Evolutionary conservation across 2,113 vertebrate species (phyloP).

Genomic region (Thymallus thymallus): DNA sequence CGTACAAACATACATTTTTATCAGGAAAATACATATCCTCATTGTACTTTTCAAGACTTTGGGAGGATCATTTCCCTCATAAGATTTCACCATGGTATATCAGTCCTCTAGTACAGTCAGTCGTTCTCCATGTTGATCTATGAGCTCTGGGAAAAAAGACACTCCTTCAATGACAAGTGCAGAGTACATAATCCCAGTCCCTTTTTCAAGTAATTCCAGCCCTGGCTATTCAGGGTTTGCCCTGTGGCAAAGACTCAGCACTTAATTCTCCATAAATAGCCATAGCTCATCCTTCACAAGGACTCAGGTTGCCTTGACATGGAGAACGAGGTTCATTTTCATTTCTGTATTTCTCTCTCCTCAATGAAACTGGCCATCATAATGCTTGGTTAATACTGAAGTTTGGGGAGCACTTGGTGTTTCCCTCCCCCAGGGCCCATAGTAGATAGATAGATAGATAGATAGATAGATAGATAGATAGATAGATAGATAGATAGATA

Average conservation of each 20-base stretch:
- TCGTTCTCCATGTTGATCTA: slow-evolving; percentile 70
- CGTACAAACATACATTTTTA: too few relatives aligned
- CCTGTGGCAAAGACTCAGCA: slow-evolving; percentile 74
- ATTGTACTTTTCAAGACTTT: slow-evolving; percentile 5
- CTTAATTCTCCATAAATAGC: slow-evolving; percentile 79
- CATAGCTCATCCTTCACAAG: slow-evolving; percentile 79
- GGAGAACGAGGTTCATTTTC: slow-evolving; percentile 67
- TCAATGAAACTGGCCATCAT: slow-evolving; percentile 66
- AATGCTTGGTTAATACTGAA: slow-evolving; percentile 72
- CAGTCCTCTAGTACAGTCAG: slow-evolving; percentile 52
- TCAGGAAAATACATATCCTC: too few relatives aligned
- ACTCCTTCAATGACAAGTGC: slow-evolving; percentile 77
- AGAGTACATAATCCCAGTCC: slow-evolving; percentile 70
- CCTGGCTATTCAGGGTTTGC: slow-evolving; percentile 79
- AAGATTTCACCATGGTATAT: slow-evolving; percentile 63
- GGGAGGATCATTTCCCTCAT: slow-evolving; percentile 27
- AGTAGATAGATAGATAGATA: too few relatives aligned
- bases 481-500: too few relatives aligned
- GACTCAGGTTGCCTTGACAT: slow-evolving; percentile 76
- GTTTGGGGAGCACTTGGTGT: slow-evolving; percentile 64
- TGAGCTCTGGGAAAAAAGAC: slow-evolving; percentile 68
- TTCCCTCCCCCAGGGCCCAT: slow-evolving; percentile 42
- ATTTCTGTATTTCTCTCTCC: slow-evolving; percentile 62
- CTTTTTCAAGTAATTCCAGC: slow-evolving; percentile 78
- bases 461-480: too few relatives aligned